Evolutionary conservation across 2,888 invertebrate genomes (phyloP).

Genomic region (Dinocampus coccinellae): DNA sequence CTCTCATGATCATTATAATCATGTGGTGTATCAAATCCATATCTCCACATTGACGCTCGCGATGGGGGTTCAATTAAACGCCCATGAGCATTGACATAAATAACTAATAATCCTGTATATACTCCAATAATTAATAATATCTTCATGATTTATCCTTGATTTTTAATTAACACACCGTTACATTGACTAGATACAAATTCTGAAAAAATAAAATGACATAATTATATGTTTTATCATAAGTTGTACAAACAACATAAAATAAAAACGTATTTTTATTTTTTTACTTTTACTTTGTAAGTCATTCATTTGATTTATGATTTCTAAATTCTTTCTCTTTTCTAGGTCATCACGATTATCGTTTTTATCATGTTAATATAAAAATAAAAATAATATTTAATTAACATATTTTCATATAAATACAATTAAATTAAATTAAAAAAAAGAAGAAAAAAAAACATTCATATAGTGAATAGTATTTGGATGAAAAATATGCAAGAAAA

Average conservation of each 20-base stretch:
- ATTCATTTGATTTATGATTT: no score
- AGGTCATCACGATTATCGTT: no score
- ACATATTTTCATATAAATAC: no score
- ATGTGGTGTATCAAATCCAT: slow-evolving; percentile 88
- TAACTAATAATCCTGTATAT: slow-evolving; percentile 47
- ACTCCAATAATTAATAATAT: slow-evolving; percentile 39
- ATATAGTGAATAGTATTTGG: no score
- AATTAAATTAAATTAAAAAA: no score
- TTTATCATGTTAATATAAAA: no score
- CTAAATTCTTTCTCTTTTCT: no score
- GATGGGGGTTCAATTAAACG: slow-evolving; percentile 88
- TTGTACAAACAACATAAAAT: not conserved
- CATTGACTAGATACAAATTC: not conserved
- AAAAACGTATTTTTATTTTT: not conserved
- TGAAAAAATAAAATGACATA: not conserved
- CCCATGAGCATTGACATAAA: slow-evolving; percentile 75
- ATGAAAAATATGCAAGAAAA: no score
- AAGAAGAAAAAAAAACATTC: no score
- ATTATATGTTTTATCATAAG: not conserved
- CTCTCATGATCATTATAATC: slow-evolving; percentile 92
- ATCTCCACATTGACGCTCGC: slow-evolving; percentile 89
- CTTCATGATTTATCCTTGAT: slow-evolving; percentile 40
- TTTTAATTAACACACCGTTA: not conserved
- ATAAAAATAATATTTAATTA: no score
- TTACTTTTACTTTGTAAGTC: no score